Conservation (phyloP, 1,140 invertebrate species). For the Leguminivora glycinivorella region DNA sequence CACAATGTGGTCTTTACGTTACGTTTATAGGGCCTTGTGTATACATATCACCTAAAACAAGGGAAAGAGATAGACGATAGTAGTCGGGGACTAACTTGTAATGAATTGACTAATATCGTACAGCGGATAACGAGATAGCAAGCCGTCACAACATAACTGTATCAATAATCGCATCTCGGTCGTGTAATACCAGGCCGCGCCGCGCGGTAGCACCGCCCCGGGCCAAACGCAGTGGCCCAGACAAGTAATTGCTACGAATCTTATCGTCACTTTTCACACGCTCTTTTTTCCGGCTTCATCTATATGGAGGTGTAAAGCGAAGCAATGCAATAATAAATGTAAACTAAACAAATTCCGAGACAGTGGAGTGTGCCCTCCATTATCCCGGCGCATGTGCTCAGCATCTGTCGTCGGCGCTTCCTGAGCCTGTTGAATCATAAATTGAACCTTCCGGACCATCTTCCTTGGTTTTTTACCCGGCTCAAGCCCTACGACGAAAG, state of each 20-base stretch:
- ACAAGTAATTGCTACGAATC: slow-evolving; percentile 65
- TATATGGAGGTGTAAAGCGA: slow-evolving; percentile 51
- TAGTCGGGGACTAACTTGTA: slow-evolving; percentile 37
- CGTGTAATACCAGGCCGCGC: slow-evolving; percentile 55
- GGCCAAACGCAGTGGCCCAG: slow-evolving; percentile 48
- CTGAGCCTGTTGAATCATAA: slow-evolving; percentile 72
- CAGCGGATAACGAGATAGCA: slow-evolving; percentile 52
- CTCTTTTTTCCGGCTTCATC: slow-evolving; percentile 51
- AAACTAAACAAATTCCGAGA: slow-evolving; percentile 57
- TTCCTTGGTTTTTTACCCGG: slow-evolving; percentile 70
- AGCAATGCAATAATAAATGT: slow-evolving; percentile 63
- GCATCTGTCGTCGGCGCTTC: slow-evolving; percentile 70
- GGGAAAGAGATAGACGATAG: slow-evolving; percentile 38
- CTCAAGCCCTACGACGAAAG: slow-evolving; percentile 70
- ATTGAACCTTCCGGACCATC: slow-evolving; percentile 69
- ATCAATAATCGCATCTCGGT: slow-evolving; percentile 66
- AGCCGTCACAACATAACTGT: slow-evolving; percentile 67
- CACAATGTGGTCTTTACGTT: slow-evolving; percentile 42
- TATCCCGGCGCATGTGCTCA: slow-evolving; percentile 60
- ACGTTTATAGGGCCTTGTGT: slow-evolving; percentile 43
- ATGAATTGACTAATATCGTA: slow-evolving; percentile 58
- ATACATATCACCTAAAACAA: slow-evolving; percentile 42
- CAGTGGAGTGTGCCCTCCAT: slow-evolving; percentile 57
- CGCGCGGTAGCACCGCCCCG: slow-evolving; percentile 52
- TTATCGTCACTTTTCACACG: slow-evolving; percentile 71